A percentile compares a stretch with the other conserved stretches of the same genome.
Evolutionary conservation across 2,113 vertebrate species (phyloP).

Genomic region (Lanius ludovicianus): DNA sequence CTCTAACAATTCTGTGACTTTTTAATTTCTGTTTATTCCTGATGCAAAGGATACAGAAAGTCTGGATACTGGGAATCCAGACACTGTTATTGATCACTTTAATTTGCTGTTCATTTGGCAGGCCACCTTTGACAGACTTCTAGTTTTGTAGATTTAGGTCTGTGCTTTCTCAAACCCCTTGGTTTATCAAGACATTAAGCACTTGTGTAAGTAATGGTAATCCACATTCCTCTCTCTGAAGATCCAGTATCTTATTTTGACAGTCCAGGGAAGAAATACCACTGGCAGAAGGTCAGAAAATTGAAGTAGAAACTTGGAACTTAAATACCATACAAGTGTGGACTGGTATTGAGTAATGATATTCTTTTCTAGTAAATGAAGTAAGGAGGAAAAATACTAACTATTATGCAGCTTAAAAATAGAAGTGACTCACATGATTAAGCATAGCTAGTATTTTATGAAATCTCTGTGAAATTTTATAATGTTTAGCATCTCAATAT

Average conservation of each 20-base stretch:
- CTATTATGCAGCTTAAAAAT: neutral
- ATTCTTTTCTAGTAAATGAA: neutral
- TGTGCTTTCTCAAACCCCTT: neutral
- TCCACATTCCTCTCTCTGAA: neutral
- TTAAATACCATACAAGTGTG: neutral
- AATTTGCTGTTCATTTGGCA: neutral
- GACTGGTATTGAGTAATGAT: neutral
- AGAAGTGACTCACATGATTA: neutral
- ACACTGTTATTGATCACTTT: neutral
- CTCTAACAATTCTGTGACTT: neutral
- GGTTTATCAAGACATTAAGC: neutral
- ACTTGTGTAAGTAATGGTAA: neutral
- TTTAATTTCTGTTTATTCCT: neutral
- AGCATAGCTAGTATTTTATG: neutral
- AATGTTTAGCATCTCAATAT: neutral
- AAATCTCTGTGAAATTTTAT: neutral
- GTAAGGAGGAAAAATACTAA: neutral
- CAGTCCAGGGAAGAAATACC: neutral
- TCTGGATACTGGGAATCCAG: neutral
- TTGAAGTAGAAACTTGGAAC: neutral
- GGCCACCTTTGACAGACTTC: neutral
- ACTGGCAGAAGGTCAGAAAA: neutral
- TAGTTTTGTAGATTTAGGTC: neutral
- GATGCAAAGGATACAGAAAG: neutral
- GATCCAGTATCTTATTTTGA: neutral